phyloP scores from a whole-genome alignment of 2,113 vertebrate genomes.

The Piprites chloris region DNA sequence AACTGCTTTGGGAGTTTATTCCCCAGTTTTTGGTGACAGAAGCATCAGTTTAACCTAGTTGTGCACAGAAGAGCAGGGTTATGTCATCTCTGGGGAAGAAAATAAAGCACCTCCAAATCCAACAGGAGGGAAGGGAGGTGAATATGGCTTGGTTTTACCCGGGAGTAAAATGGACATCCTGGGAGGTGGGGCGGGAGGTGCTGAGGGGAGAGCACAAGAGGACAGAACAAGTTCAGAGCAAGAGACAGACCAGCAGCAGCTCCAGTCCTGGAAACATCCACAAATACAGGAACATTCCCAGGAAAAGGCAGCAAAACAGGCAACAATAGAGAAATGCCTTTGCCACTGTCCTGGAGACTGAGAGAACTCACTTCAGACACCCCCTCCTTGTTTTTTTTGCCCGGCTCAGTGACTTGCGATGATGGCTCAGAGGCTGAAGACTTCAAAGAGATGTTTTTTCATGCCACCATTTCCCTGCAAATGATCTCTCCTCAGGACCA shows the following conservation, averaged over 20 bases:
- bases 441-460: neutral
- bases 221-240: neutral
- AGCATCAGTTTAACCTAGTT: neutral
- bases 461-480: neutral
- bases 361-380: neutral
- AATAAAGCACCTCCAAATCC: rapidly evolving
- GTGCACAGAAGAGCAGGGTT: neutral
- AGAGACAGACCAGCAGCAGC: neutral
- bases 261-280: neutral
- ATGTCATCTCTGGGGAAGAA: neutral
- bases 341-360: neutral
- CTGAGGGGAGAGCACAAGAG: neutral
- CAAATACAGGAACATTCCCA: neutral
- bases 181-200: neutral
- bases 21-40: neutral
- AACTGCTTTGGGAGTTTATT: neutral
- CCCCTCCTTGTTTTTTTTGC: neutral
- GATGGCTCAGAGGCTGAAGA: neutral
- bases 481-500: neutral
- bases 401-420: neutral
- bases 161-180: neutral
- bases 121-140: neutral
- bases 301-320: neutral
- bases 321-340: neutral
- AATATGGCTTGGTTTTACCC: neutral